Evolutionary conservation across 2,888 invertebrate species (phyloP), one percentile per base, ranked within the genome.

Genomic region (Meiosimyza decipiens): DNA sequence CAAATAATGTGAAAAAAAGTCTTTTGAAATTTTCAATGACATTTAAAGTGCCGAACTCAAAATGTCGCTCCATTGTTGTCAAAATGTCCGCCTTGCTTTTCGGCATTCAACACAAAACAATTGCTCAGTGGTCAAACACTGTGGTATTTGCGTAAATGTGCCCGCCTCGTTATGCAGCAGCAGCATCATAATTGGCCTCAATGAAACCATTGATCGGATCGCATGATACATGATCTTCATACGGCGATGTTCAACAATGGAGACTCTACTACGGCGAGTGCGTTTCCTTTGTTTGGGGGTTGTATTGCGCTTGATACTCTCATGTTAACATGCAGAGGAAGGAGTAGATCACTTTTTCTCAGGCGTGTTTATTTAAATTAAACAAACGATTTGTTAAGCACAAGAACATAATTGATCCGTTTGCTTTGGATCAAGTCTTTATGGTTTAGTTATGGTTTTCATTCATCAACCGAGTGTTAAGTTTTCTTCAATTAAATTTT

Each of bases 341-440:
- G 51, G 69, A 69, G 69, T 69, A 50, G 52, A 40, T 40, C 4
- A 9, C 40, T 40, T 60, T 60, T 69, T 60, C 60, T 69, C 69
- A 60, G 60, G 59, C 69, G 60, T 69, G 50, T 69, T 60, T 69
- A 60, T 60, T 62, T 69, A 69, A 69, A 69, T 69, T 69, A 60
- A 60, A 52, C 51, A 60, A 60, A 60, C 69, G 69, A 69, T 69
- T 69, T 69, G 69, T 69, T 60, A 18, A 69, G 51, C 60, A 13
- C 2, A 47, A 69, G 28, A 69, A 22, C 33, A 6, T 22, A n/a
- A 60, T 11, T 52, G 18, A 16, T 50, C 49, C 6, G 64, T 50
- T 50, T n/a, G 15, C 18, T 49, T 22, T 64, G 6, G 15, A 59
- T 13, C 18, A 13, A 15, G 22, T 16, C 54, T 67, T 40, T n/a